Conservation (phyloP, 1,140 invertebrate species). For the Conus ventricosus region DNA sequence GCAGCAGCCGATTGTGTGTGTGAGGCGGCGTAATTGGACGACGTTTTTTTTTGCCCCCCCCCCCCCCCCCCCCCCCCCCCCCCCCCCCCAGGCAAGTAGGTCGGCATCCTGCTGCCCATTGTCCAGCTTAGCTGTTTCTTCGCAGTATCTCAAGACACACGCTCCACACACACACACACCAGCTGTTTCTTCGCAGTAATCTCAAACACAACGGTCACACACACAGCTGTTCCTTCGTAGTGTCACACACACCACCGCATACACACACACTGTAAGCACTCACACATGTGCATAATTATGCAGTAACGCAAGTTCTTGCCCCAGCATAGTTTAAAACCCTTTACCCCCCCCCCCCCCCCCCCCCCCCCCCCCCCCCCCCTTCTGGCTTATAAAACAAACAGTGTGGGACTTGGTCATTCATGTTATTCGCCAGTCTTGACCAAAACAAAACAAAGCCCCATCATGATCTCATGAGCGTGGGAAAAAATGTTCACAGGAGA, state of each 20-base stretch:
- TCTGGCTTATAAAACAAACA: too few species aligned
- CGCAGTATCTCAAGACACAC: not conserved
- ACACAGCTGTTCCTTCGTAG: not conserved
- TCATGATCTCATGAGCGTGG: too few species aligned
- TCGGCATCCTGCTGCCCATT: not conserved
- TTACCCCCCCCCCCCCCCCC: too few species aligned
- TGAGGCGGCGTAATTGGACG: not conserved
- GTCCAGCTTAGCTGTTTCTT: not conserved
- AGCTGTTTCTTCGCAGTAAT: not conserved
- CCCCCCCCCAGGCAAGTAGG: not conserved
- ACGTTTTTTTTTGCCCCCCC: not conserved
- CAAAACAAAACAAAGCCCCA: too few species aligned
- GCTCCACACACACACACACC: not conserved
- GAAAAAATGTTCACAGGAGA: too few species aligned
- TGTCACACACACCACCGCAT: not conserved
- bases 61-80: too few species aligned
- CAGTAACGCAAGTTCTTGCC: not conserved
- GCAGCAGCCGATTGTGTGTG: not conserved
- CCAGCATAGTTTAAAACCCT: not conserved
- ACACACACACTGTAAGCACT: not conserved
- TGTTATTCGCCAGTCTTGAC: too few species aligned
- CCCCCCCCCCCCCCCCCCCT: too few species aligned
- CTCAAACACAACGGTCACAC: not conserved
- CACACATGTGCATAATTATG: not conserved
- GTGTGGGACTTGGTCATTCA: too few species aligned